Conservation (phyloP, 2,888 invertebrate genomes). For the Electrophaes corylata region DNA sequence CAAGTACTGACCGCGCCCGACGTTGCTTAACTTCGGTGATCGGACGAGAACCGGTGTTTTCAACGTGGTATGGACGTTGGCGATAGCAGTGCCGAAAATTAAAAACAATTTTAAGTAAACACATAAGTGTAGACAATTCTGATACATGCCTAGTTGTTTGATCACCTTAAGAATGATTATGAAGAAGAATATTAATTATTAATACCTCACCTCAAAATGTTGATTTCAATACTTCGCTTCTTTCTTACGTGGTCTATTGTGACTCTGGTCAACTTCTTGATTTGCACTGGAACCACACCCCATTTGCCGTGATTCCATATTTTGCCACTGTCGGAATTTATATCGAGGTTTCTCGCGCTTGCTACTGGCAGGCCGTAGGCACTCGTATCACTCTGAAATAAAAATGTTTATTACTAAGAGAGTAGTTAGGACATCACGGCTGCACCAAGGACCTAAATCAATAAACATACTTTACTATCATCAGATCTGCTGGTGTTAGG, state of each 20-base stretch:
- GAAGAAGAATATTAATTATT: neutral
- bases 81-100: too few relatives aligned
- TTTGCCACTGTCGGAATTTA: constrained; percentile 55
- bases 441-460: neutral
- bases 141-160: too few relatives aligned
- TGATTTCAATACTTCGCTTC: constrained; percentile 70
- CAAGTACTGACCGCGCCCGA: constrained; percentile 77
- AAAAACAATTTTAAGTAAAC: too few relatives aligned
- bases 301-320: constrained; percentile 70
- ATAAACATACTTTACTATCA: constrained; percentile 65
- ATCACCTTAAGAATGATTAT: too few relatives aligned
- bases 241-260: constrained; percentile 64
- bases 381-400: constrained; percentile 70
- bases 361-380: constrained; percentile 71
- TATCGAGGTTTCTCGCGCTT: constrained; percentile 66
- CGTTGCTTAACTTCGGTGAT: constrained; percentile 78
- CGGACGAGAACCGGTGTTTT: constrained; percentile 75
- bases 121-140: too few relatives aligned
- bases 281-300: constrained; percentile 74
- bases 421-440: neutral
- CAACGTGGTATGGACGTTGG: constrained; percentile 67
- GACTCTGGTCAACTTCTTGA: constrained; percentile 64
- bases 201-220: constrained; percentile 66
- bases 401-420: neutral
- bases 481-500: constrained; percentile 62